phyloP scores from a whole-genome alignment of 2,888 invertebrate species.

The Folsomia candida region DNA sequence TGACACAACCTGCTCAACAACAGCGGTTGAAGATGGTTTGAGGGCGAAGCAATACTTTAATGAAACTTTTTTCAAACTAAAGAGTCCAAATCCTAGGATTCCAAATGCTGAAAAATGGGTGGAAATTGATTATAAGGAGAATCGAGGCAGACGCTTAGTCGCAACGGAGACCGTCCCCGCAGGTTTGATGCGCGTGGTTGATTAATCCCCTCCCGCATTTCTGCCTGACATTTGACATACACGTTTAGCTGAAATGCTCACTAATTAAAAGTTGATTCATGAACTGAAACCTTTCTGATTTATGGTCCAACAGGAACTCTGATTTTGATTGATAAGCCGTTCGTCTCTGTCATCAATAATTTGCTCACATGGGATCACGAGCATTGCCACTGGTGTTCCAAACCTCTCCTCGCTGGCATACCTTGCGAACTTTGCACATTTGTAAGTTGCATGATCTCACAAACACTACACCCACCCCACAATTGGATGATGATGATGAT shows the following conservation, averaged over 20 bases:
- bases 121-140: slow-evolving; percentile 21
- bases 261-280: no score
- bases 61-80: slow-evolving; percentile 17
- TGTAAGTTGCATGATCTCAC: slow-evolving; percentile 31
- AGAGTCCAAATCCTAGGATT: slow-evolving; percentile 19
- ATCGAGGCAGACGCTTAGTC: slow-evolving; percentile 52
- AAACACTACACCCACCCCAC: background rate
- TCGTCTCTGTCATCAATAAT: slow-evolving; percentile 34
- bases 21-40: background rate
- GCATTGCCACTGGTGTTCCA: slow-evolving; percentile 43
- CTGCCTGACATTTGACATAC: no score
- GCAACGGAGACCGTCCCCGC: slow-evolving; percentile 43
- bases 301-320: slow-evolving; percentile 23
- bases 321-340: slow-evolving; percentile 41
- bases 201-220: no score
- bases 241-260: no score
- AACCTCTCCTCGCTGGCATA: slow-evolving; percentile 33
- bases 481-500: background rate
- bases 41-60: slow-evolving; percentile 1
- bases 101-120: slow-evolving; percentile 39
- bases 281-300: background rate
- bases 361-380: slow-evolving; percentile 36
- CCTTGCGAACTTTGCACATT: slow-evolving; percentile 43
- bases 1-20: background rate
- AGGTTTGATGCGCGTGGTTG: slow-evolving; percentile 34